These are phyloP conservation scores for Genyomyrus donnyi DNA, from an alignment of 2,113 vertebrate species.

Conservation along the genomic window DNA sequence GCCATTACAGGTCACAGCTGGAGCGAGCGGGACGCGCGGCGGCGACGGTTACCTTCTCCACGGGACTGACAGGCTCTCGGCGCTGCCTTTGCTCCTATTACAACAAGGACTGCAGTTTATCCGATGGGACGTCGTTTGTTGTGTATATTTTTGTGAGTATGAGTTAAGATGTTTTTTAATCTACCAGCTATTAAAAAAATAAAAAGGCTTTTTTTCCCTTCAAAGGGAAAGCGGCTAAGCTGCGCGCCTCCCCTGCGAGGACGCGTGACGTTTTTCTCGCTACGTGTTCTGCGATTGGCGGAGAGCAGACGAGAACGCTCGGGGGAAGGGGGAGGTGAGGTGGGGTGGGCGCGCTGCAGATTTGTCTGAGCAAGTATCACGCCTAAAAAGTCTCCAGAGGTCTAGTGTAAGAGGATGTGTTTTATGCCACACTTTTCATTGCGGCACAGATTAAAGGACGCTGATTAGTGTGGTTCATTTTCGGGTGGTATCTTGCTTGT, in stretches of 20 bases:
- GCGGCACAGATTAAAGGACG: background rate
- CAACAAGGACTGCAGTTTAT: background rate
- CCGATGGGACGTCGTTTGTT: background rate
- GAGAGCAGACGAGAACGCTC: background rate
- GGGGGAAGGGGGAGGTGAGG: background rate
- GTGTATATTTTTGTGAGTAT: background rate
- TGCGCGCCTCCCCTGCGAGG: constrained; percentile 27
- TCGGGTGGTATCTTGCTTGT: background rate
- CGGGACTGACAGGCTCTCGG: constrained; percentile 31
- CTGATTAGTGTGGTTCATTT: background rate
- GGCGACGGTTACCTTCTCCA: constrained; percentile 47
- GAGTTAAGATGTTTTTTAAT: constrained; percentile 10
- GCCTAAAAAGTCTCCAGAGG: background rate
- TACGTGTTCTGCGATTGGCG: constrained; percentile 46
- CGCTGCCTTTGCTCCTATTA: constrained; percentile 28
- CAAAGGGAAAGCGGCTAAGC: constrained; percentile 52
- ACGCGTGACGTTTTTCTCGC: constrained; percentile 44
- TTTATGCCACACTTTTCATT: background rate
- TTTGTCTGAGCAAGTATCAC: background rate
- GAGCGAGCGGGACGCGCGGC: constrained; percentile 29
- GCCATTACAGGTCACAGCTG: constrained; percentile 46
- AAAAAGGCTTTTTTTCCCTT: constrained; percentile 46
- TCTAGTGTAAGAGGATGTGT: background rate
- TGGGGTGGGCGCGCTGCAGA: background rate
- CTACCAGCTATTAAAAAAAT: constrained; percentile 45